Percentiles rank a stretch among this genome's conserved stretches.
Conservation (phyloP, 2,888 invertebrate species). For the Pteria penguin region DNA sequence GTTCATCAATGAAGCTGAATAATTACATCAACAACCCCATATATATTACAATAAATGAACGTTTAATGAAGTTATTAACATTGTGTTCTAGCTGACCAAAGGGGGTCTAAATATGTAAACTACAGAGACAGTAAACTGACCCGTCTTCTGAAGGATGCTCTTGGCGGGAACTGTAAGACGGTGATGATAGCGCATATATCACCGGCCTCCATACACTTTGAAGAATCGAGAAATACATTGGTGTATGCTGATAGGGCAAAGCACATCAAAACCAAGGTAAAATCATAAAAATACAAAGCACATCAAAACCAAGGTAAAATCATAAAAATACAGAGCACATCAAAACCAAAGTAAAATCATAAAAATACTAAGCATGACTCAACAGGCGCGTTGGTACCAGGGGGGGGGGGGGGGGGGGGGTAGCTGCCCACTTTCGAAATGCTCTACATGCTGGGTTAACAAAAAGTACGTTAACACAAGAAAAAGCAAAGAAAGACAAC, state of each 20-base stretch:
- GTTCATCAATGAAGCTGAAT: too few relatives aligned
- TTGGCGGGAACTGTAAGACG: conserved; percentile 92
- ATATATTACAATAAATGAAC: background rate
- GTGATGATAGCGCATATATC: conserved; percentile 98
- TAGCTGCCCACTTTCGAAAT: too few relatives aligned
- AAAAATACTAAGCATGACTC: conserved; percentile 95
- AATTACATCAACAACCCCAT: too few relatives aligned
- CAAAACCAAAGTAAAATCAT: conserved; percentile 92
- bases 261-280: conserved; percentile 93
- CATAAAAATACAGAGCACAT: conserved; percentile 96
- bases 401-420: too few relatives aligned
- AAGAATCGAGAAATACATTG: conserved; percentile 95
- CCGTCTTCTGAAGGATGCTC: conserved; percentile 85
- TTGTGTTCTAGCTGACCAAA: conserved; percentile 78
- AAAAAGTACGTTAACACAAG: too few relatives aligned
- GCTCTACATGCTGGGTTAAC: too few relatives aligned
- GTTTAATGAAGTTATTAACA: background rate
- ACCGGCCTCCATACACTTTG: conserved; percentile 89
- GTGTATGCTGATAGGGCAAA: conserved; percentile 96
- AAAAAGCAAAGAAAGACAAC: too few relatives aligned
- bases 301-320: conserved; percentile 93
- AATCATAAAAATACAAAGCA: too few relatives aligned
- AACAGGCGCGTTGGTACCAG: too few relatives aligned
- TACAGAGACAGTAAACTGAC: conserved; percentile 97
- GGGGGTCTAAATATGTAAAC: conserved; percentile 88